Conservation (phyloP, 2,797 vertebrate species). For the Eremophila alpestris region DNA sequence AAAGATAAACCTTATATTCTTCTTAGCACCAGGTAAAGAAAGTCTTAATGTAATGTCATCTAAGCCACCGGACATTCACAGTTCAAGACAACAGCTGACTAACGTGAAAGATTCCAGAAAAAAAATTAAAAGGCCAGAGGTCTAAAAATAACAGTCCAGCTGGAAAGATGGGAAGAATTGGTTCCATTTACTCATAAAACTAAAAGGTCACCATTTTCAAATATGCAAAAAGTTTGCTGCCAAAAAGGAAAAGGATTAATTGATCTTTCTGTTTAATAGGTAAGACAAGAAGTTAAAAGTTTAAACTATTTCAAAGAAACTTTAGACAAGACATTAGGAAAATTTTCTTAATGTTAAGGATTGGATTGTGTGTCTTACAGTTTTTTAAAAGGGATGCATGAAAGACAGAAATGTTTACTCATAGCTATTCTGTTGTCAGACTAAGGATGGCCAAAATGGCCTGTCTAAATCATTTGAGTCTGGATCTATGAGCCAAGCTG, state of each 20-base stretch:
- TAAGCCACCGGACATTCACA: neutral
- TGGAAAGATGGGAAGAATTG: neutral
- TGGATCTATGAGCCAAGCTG: neutral
- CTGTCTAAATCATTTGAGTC: neutral
- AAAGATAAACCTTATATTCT: neutral
- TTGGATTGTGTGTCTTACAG: neutral
- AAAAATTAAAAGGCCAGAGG: neutral
- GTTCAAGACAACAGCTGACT: rapidly evolving
- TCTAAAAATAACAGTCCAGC: neutral
- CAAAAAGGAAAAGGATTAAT: neutral
- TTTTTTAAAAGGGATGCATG: neutral
- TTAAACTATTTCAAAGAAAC: neutral
- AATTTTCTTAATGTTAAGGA: neutral
- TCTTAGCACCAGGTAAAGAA: neutral
- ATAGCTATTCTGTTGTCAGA: neutral
- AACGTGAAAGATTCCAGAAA: neutral
- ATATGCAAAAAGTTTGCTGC: neutral
- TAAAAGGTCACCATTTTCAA: neutral
- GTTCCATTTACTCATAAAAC: neutral
- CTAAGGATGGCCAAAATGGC: neutral
- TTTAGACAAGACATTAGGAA: neutral
- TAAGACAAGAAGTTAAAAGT: neutral
- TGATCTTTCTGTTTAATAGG: neutral
- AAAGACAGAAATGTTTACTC: neutral
- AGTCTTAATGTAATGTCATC: neutral